Evolutionary conservation across 2,113 vertebrate species (phyloP).

Genomic region (Gasterosteus aculeatus): DNA sequence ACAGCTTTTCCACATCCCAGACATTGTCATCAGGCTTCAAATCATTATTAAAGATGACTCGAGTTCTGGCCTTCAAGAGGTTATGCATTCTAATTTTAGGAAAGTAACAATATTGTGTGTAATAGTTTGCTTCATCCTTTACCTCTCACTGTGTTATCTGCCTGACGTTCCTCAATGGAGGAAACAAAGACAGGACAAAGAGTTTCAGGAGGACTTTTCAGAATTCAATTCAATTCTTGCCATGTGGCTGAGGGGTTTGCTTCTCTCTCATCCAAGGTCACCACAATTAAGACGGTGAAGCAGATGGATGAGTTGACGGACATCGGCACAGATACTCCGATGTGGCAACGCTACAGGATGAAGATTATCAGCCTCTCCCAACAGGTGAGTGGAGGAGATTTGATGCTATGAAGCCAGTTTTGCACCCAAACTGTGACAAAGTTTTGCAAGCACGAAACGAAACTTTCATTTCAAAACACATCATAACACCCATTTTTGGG

Average conservation of each 20-base stretch:
- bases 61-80: background rate
- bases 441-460: slow-evolving; percentile 17
- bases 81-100: background rate
- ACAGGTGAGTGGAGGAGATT: slow-evolving; percentile 81
- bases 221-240: background rate
- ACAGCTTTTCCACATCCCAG: background rate
- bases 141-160: background rate
- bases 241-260: slow-evolving; percentile 17
- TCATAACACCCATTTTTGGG: background rate
- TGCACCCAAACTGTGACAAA: background rate
- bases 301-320: slow-evolving; percentile 93
- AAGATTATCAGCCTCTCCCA: slow-evolving; percentile 88
- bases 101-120: background rate
- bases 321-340: slow-evolving; percentile 88
- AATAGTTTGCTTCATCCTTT: background rate
- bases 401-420: background rate
- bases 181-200: background rate
- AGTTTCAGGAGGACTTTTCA: background rate
- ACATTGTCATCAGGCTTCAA: background rate
- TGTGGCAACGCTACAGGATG: slow-evolving; percentile 92
- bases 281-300: slow-evolving; percentile 97
- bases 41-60: background rate
- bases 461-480: background rate
- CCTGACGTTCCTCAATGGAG: background rate
- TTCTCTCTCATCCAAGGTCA: slow-evolving; percentile 83